Evolutionary conservation across 2,113 vertebrate genomes (phyloP).

Genomic region (Oreocharis arfaki): DNA sequence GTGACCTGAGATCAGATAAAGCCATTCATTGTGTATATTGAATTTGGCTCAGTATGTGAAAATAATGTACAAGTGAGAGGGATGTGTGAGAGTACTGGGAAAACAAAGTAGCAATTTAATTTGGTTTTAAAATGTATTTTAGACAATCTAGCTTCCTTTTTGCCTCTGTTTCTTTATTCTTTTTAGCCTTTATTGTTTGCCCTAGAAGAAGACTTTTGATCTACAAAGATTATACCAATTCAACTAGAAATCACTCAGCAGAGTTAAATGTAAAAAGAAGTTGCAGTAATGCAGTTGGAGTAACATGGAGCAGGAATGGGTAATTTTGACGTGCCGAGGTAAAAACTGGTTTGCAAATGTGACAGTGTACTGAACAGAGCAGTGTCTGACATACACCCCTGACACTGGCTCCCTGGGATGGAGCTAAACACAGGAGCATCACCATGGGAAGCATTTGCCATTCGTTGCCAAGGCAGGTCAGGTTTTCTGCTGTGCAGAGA

Average conservation of each 20-base stretch:
- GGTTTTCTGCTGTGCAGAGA: not conserved
- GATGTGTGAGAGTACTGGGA: not conserved
- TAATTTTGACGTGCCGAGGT: not conserved
- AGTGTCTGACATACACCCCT: not conserved
- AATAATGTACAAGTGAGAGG: not conserved
- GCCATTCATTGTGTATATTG: not conserved
- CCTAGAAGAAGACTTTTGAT: not conserved
- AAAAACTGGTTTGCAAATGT: not conserved
- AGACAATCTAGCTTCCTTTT: not conserved
- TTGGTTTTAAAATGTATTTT: not conserved
- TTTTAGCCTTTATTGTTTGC: not conserved
- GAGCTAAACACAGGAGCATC: not conserved
- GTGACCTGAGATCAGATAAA: not conserved
- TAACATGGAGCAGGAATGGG: not conserved
- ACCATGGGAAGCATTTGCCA: not conserved
- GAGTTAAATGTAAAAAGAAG: not conserved
- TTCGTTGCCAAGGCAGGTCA: not conserved
- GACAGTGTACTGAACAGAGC: not conserved
- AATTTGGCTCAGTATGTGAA: not conserved
- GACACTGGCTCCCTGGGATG: not conserved
- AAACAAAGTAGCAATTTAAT: not conserved
- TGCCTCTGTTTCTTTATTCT: not conserved
- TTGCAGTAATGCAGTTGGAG: not conserved
- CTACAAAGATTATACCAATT: not conserved
- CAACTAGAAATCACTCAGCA: not conserved